Conservation (phyloP, 1,140 invertebrate species). For the Drosophila pallidifrons region DNA sequence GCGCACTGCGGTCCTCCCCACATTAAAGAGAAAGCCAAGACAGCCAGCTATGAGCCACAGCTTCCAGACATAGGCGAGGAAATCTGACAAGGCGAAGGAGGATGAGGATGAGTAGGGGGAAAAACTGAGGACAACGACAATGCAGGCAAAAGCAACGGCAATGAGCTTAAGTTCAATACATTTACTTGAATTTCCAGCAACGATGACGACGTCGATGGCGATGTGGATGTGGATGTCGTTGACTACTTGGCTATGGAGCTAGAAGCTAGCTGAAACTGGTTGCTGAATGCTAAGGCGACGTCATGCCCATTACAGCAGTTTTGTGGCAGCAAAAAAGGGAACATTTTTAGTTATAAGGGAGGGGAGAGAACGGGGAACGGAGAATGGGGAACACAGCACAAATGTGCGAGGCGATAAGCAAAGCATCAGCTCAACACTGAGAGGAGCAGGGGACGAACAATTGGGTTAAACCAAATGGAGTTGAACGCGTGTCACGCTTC, state of each 20-base stretch:
- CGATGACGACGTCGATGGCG: slow-evolving; percentile 50
- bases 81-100: background rate
- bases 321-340: slow-evolving; percentile 38
- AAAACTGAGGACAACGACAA: slow-evolving; percentile 51
- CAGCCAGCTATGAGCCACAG: slow-evolving; percentile 4
- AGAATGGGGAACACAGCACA: slow-evolving; percentile 63
- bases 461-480: slow-evolving; percentile 24
- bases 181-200: slow-evolving; percentile 78
- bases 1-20: slow-evolving; percentile 24
- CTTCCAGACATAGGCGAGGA: background rate
- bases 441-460: slow-evolving; percentile 3
- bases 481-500: background rate
- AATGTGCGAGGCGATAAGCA: slow-evolving; percentile 82
- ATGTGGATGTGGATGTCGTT: slow-evolving; percentile 66
- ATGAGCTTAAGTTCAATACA: slow-evolving; percentile 83
- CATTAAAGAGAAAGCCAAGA: slow-evolving; percentile 55
- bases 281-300: slow-evolving; percentile 37
- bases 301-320: slow-evolving; percentile 53
- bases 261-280: background rate
- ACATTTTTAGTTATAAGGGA: slow-evolving; percentile 23
- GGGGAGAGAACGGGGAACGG: background rate
- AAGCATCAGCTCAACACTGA: slow-evolving; percentile 53
- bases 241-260: slow-evolving; percentile 66
- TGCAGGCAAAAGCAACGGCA: slow-evolving; percentile 59
- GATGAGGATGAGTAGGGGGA: background rate